phyloP scores from a whole-genome alignment of 1,140 invertebrate species.

The Brachionus calyciflorus region DNA sequence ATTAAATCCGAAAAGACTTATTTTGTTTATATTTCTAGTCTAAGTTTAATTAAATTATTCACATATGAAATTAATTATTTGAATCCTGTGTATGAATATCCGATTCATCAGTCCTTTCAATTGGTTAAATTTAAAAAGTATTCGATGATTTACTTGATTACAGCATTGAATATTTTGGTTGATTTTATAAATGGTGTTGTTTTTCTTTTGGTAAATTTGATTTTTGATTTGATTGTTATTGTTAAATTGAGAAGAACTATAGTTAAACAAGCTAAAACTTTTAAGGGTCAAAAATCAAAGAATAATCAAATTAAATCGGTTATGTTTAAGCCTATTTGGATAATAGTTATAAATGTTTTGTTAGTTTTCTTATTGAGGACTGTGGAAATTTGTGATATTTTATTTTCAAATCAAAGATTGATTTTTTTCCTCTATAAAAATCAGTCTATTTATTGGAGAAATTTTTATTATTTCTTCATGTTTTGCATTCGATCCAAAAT shows the following conservation, averaged over 20 bases:
- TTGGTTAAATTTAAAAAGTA: no score
- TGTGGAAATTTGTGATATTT: not conserved
- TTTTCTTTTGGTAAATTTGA: not conserved
- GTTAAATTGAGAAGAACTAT: not conserved
- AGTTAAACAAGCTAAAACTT: not conserved
- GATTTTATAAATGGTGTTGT: not conserved
- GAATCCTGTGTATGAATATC: no score
- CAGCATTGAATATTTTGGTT: not conserved
- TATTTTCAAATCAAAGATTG: not conserved
- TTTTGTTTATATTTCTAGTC: not conserved
- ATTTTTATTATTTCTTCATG: not conserved
- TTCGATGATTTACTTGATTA: no score
- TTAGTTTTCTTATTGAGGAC: not conserved
- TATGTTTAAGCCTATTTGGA: not conserved
- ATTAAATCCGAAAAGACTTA: not conserved
- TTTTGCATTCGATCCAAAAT: not conserved
- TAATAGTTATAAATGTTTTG: not conserved
- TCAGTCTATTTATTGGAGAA: not conserved
- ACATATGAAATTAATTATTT: slow-evolving; percentile 11
- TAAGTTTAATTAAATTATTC: slow-evolving; percentile 9
- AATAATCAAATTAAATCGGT: not conserved
- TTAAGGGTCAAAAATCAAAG: not conserved
- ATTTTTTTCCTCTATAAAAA: not conserved
- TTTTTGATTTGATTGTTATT: not conserved
- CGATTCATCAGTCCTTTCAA: no score